Conservation (phyloP, 2,888 invertebrate genomes). For the Abrostola triplasia region DNA sequence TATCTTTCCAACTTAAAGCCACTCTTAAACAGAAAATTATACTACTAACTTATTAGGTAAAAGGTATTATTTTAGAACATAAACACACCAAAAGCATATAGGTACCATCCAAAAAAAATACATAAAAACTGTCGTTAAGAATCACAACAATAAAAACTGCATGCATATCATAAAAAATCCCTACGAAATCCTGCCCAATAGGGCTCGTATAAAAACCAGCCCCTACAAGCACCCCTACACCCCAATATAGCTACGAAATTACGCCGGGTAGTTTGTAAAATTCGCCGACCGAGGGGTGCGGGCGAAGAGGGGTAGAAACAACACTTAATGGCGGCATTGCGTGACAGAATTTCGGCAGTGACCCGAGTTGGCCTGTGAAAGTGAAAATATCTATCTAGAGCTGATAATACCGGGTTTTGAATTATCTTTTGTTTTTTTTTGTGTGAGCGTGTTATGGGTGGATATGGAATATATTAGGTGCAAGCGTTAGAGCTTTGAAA, state of each 20-base stretch:
- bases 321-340: constrained; percentile 87
- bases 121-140: constrained; percentile 50
- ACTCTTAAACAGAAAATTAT: no score
- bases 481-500: background rate
- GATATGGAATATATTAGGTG: constrained; percentile 13
- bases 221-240: constrained; percentile 59
- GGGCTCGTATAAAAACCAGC: constrained; percentile 71
- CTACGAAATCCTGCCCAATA: constrained; percentile 67
- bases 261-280: constrained; percentile 85
- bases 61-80: no score
- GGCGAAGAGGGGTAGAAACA: constrained; percentile 68
- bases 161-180: constrained; percentile 75
- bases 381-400: constrained; percentile 84
- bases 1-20: no score
- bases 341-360: constrained; percentile 88
- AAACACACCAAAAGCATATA: no score
- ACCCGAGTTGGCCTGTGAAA: constrained; percentile 84
- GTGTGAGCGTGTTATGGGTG: constrained; percentile 22
- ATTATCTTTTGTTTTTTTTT: constrained; percentile 5
- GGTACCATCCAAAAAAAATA: background rate
- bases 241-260: constrained; percentile 77
- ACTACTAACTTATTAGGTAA: no score
- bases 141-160: constrained; percentile 72
- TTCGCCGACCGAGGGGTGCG: constrained; percentile 73
- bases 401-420: constrained; percentile 59